Conservation (phyloP, 2,113 vertebrate species). For the Dromas ardeola region DNA sequence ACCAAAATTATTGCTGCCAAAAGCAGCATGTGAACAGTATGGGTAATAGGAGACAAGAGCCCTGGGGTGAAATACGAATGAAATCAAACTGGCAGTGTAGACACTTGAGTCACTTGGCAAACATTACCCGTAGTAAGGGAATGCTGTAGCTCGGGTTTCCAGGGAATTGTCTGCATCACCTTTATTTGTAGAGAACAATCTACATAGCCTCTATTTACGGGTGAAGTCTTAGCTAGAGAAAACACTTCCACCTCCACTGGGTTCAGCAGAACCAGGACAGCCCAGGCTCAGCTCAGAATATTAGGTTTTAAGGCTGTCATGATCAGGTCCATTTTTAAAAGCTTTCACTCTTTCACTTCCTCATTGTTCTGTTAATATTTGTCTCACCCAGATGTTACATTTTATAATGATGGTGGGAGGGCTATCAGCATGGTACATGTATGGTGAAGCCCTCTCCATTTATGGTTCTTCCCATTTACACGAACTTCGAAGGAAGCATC, state of each 20-base stretch:
- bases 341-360: neutral
- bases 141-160: neutral
- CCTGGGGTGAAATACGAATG: neutral
- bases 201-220: neutral
- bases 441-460: neutral
- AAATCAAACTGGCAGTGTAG: neutral
- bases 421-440: neutral
- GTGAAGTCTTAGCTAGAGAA: neutral
- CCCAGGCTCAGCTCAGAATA: neutral
- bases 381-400: neutral
- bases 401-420: neutral
- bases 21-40: neutral
- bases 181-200: neutral
- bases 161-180: neutral
- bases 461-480: neutral
- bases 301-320: neutral
- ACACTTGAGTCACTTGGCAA: constrained; percentile 4
- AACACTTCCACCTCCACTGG: neutral
- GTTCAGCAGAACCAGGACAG: neutral
- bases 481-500: constrained; percentile 22
- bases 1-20: neutral
- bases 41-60: neutral
- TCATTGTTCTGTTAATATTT: neutral
- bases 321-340: neutral
- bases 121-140: neutral